Evolutionary conservation across 2,113 vertebrate genomes (phyloP), one percentile per base, ranked within the genome.

Genomic region (Hyla sarda): DNA sequence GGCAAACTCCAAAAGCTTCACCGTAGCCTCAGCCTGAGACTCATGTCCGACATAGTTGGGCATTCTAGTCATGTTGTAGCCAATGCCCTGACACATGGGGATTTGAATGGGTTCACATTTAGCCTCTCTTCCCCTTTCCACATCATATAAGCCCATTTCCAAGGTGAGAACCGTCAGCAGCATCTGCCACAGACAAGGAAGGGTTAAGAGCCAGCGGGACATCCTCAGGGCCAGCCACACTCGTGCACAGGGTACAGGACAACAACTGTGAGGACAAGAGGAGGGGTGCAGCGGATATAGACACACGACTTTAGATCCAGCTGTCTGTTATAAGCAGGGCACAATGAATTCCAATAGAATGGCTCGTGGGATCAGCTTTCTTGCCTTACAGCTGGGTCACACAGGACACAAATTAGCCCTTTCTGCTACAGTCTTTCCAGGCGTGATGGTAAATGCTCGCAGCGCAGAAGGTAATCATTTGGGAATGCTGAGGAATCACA

Each of bases 11-110:
- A 96, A 94, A 88, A 99, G 95, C 91, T 99, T 97, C 87, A 97
- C 95, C 14, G 92, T 96, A 21, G 98, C 98, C 89, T 99, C 98
- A 41, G 91, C 95, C 92, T 99, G 98, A 90, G 94, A 96, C 88
- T 96, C 96, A 87, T 99, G 97, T 88, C 96, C 95, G 96, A 99
- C 94, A 87, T 97, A 95, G 93, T 99, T 99, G 91, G 98, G 98
- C 98, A 99, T 97, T 72, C 97, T 94, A 88, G 98, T 99, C 91
- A 97, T 93, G 94, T 99, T 99, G 95, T 99, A 99, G 88, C 98
- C 98, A 89, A 99, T 99, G 48, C 97, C 97, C 88, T 95, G 94
- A 92, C 98, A 99, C 98, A 99, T 98, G 83, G 97, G 96, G 90
- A 99, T 99, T 90, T 91, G 90, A 89, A 99, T 95, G 86, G 96